Evolutionary conservation across 2,888 invertebrate species (phyloP), one percentile per base, ranked within the genome.

Genomic region (Dicroscelio sp.): DNA sequence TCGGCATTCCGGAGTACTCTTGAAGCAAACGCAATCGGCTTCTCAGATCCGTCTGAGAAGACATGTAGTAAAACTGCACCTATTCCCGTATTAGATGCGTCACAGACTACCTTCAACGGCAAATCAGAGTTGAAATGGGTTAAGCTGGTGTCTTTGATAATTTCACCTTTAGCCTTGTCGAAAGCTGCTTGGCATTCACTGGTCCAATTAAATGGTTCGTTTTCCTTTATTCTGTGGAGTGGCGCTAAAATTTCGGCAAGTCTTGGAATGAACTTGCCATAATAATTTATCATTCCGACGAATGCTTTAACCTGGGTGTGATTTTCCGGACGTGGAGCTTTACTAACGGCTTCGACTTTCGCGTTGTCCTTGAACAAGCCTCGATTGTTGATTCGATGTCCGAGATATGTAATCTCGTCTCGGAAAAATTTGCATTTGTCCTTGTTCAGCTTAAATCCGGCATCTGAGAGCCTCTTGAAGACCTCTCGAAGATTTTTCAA

Each of bases 401-500:
- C 95, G 25, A 97, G 91, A 92, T 96, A 96, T 20, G 92, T 90
- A n/a, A 96, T 90, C 79, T 94, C 89, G 0, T 95, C 76, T 87
- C 95, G 86, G 58, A 95, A 96, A 86, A 96, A 96, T 27, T 52
- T 27, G 30, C 96, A 96, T 80, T 96, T 96, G 5, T 92, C 67
- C 6, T 58, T 55, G 35, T 94, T 95, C 12, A 96, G 86, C 76
- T 93, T 92, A 31, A 95, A 95, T 17, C 94, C 95, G 6, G 90
- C 92, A 12, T 94, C 67, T n/a, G 71, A 6, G 60, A 95, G 92
- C 8, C 94, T 83, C 55, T 92, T 25, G 4, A 95, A 93, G 30
- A 96, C 95, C 80, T 89, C 67, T 8, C 73, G 83, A 8, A 96
- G 86, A 91, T 94, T 94, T 17, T 76, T 14, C 20, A 95, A 43